These are phyloP conservation scores for Xerus rutilus DNA, from an alignment of 2,797 vertebrate genomes.

Conservation along the genomic window DNA sequence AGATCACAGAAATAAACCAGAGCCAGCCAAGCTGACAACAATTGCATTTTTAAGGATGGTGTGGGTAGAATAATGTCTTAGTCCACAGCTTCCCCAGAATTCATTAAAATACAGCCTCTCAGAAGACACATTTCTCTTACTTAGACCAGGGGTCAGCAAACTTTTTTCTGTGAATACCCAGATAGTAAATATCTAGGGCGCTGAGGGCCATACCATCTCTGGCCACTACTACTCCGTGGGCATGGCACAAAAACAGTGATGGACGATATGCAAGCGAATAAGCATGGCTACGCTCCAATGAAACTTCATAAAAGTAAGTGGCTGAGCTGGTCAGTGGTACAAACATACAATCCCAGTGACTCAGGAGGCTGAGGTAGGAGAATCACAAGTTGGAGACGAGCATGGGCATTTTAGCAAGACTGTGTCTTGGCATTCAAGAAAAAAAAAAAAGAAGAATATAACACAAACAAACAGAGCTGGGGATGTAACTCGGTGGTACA, in stretches of 20 bases:
- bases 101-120: not conserved
- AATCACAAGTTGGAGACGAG: not conserved
- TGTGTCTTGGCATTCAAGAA: not conserved
- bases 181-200: not conserved
- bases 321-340: no score
- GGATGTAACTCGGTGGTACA: not conserved
- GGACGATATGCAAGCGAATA: not conserved
- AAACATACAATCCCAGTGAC: not conserved
- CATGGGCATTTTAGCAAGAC: not conserved
- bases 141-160: not conserved
- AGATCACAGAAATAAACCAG: conserved; percentile 71
- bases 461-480: not conserved
- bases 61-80: not conserved
- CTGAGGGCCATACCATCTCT: not conserved
- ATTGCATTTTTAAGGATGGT: not conserved
- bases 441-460: no score
- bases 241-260: not conserved
- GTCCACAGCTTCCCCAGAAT: conserved; percentile 1
- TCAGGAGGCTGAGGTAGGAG: not conserved
- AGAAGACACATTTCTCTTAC: not conserved
- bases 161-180: not conserved
- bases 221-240: not conserved
- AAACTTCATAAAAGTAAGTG: conserved; percentile 57
- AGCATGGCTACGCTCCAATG: not conserved
- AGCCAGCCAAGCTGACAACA: conserved; percentile 31